Conservation (phyloP, 2,797 vertebrate species). For the Megaceryle alcyon region DNA sequence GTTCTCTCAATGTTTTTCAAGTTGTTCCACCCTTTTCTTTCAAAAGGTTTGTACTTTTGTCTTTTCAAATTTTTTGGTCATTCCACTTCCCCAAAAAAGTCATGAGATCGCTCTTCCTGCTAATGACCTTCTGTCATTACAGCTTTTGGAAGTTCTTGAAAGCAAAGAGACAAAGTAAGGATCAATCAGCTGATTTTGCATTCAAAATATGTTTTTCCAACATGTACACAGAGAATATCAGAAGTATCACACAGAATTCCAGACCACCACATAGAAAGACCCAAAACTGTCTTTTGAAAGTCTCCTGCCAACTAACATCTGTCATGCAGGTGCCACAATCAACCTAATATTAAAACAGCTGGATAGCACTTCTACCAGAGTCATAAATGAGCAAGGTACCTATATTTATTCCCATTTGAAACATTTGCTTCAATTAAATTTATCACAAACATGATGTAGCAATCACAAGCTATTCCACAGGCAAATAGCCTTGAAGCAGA, state of each 20-base stretch:
- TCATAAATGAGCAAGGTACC: not conserved
- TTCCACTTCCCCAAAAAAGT: not conserved
- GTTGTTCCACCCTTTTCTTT: not conserved
- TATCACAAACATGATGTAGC: constrained; percentile 1
- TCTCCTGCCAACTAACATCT: not conserved
- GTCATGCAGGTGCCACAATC: not conserved
- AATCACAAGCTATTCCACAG: constrained; percentile 9
- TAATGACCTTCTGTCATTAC: not conserved
- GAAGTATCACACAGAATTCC: not conserved
- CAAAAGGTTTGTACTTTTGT: not conserved
- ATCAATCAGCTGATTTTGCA: not conserved
- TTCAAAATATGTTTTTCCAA: not conserved
- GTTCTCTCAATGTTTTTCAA: not conserved
- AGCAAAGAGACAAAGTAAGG: not conserved
- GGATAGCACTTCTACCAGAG: not conserved
- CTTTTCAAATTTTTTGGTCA: not conserved
- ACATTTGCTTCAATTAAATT: constrained; percentile 38
- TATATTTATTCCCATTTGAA: constrained; percentile 7
- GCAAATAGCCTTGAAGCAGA: constrained; percentile 37
- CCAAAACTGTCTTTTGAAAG: not conserved
- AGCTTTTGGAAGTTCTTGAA: not conserved
- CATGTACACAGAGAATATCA: not conserved
- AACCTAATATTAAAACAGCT: not conserved
- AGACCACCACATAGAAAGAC: not conserved
- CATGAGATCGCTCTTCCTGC: not conserved